phyloP scores from a whole-genome alignment of 2,797 vertebrate genomes.

The Acipenser transmontanus region DNA sequence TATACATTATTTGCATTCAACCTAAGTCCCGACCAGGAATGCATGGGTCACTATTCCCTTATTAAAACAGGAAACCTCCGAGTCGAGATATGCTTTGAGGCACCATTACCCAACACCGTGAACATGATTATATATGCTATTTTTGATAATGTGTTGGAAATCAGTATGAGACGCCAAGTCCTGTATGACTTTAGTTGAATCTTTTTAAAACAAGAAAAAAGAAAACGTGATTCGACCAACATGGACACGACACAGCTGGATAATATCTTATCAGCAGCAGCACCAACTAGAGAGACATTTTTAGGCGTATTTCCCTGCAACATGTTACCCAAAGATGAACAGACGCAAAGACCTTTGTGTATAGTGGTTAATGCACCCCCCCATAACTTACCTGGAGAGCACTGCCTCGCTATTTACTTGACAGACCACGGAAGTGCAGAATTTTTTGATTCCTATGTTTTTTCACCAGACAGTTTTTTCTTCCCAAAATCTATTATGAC shows the following conservation, averaged over 20 bases:
- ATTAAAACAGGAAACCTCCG: no score
- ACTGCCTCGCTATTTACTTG: neutral
- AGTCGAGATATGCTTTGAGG: no score
- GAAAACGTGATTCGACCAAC: no score
- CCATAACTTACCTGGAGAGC: neutral
- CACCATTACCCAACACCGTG: no score
- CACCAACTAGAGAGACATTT: no score
- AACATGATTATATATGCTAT: no score
- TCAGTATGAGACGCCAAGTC: neutral
- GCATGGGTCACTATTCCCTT: no score
- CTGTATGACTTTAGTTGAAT: neutral
- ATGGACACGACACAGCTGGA: no score
- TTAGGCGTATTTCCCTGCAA: neutral
- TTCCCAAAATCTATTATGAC: neutral
- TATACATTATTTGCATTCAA: no score
- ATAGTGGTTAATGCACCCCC: neutral
- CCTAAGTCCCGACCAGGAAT: no score
- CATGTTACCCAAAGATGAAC: neutral
- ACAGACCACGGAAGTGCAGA: neutral
- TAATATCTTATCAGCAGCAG: no score
- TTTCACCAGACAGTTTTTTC: neutral
- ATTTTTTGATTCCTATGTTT: neutral
- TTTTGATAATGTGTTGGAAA: neutral
- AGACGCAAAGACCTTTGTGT: neutral
- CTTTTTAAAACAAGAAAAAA: no score